These are phyloP conservation scores for Bombus terrestris DNA, from an alignment of 1,140 invertebrate species.

Conservation along the genomic window DNA sequence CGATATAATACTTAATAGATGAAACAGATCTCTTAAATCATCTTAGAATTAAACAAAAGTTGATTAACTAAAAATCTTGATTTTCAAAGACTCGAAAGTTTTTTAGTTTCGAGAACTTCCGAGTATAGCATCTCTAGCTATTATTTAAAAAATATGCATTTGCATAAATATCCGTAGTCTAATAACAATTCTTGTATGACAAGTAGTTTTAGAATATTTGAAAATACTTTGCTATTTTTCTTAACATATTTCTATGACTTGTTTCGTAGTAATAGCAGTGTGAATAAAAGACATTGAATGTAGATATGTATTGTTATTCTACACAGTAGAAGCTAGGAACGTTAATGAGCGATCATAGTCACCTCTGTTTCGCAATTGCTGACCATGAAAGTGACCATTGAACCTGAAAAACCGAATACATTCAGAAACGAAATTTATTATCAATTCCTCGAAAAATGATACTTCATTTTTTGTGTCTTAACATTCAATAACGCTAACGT, in stretches of 20 bases:
- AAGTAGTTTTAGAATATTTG: no score
- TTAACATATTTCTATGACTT: background rate
- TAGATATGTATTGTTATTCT: background rate
- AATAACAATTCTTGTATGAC: no score
- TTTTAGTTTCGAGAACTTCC: no score
- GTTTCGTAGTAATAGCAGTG: background rate
- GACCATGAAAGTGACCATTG: slow-evolving; percentile 70
- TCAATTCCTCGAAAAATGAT: background rate
- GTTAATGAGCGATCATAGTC: slow-evolving; percentile 37
- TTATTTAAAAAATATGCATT: no score
- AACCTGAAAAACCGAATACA: slow-evolving; percentile 67
- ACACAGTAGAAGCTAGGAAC: no score
- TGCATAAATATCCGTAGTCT: no score
- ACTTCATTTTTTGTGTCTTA: background rate
- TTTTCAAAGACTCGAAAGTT: no score
- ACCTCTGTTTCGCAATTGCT: slow-evolving; percentile 74
- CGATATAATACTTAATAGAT: no score
- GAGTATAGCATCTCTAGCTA: no score
- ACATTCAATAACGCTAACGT: background rate
- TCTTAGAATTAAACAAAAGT: no score
- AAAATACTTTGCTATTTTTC: background rate
- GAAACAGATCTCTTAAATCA: no score
- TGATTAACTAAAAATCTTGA: no score
- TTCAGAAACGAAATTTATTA: background rate
- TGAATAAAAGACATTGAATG: background rate